phyloP scores from a whole-genome alignment of 2,888 invertebrate species.

The Drosophila maculinotata region DNA sequence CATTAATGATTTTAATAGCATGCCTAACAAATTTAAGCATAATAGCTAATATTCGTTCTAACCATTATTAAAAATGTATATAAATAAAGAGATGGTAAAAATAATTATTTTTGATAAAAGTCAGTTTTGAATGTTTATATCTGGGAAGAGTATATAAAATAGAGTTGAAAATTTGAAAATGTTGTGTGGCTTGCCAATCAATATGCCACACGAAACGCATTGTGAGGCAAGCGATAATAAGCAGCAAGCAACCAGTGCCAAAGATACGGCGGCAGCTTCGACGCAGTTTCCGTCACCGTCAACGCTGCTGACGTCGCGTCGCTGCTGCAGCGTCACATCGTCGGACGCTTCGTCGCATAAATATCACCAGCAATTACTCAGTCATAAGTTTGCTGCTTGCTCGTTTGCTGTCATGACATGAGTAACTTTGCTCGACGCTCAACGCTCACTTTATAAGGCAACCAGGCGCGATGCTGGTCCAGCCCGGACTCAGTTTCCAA shows the following conservation, averaged over 20 bases:
- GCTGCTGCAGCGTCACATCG: conserved; percentile 52
- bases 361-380: conserved; percentile 84
- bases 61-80: no score
- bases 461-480: conserved; percentile 27
- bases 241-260: conserved; percentile 41
- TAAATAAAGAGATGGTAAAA: no score
- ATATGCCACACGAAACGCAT: conserved; percentile 61
- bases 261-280: conserved; percentile 46
- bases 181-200: no score
- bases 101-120: no score
- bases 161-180: no score
- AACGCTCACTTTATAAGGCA: conserved; percentile 74
- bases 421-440: conserved; percentile 72
- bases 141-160: no score
- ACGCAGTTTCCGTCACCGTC: conserved; percentile 46
- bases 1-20: no score
- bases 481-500: conserved; percentile 5
- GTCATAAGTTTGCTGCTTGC: conserved; percentile 83
- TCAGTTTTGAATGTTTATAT: no score
- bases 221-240: conserved; percentile 68
- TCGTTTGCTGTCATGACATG: conserved; percentile 80
- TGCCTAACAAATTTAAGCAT: no score
- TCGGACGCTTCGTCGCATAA: conserved; percentile 84
- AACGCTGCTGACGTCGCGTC: conserved; percentile 4
- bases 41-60: no score